Evolutionary conservation across 2,888 invertebrate genomes (phyloP).

Genomic region (Malacosoma neustria): DNA sequence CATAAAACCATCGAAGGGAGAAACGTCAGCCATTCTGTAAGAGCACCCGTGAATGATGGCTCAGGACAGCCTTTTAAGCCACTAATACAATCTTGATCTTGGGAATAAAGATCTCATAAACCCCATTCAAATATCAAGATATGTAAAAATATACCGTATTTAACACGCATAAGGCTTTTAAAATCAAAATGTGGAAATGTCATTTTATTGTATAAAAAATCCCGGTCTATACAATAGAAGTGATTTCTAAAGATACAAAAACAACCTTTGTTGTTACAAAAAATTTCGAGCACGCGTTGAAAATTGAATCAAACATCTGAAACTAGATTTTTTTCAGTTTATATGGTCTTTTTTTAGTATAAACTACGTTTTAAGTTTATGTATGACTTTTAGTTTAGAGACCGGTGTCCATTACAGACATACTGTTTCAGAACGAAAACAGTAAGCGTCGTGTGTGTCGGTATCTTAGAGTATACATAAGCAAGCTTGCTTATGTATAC

Average conservation of each 20-base stretch:
- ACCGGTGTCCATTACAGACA: too few species aligned
- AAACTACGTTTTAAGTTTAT: too few species aligned
- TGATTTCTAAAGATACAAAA: constrained; percentile 51
- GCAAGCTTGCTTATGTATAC: too few species aligned
- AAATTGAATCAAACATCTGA: constrained; percentile 22
- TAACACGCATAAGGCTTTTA: background rate
- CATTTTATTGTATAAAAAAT: constrained; percentile 43
- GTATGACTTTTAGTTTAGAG: too few species aligned
- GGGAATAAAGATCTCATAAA: constrained; percentile 50
- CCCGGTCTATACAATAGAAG: constrained; percentile 35
- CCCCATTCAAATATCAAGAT: constrained; percentile 13
- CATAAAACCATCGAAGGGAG: constrained; percentile 62
- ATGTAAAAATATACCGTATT: background rate
- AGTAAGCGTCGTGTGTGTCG: too few species aligned
- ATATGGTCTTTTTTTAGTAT: too few species aligned
- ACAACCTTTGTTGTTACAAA: constrained; percentile 26
- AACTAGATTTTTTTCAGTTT: too few species aligned
- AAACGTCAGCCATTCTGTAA: constrained; percentile 57
- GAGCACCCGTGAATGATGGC: background rate
- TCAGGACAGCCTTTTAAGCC: constrained; percentile 64
- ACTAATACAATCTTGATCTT: constrained; percentile 71
- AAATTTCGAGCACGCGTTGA: constrained; percentile 57
- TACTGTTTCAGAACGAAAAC: too few species aligned
- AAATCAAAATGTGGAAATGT: constrained; percentile 13
- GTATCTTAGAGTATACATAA: too few species aligned